Base-by-base conservation (phyloP, 2,888 invertebrate genomes). In the Clostera curtula region DNA sequence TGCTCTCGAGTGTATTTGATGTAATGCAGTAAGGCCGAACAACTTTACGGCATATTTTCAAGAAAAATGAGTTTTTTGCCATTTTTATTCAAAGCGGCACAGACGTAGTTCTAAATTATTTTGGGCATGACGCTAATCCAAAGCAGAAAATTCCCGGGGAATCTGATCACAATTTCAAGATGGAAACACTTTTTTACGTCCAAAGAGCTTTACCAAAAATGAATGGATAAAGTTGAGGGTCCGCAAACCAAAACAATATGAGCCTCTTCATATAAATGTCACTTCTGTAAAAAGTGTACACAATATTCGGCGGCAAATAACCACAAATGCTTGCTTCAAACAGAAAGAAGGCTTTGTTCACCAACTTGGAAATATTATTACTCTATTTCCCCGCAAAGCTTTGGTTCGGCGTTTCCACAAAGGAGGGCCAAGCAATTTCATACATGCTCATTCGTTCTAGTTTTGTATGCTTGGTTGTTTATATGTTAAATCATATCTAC, bases 291-390 rank as follows among this genome's bases (percentile, higher is more conserved):
- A 50, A 49, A 51, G 43, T 39, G 44, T 40, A 43, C 44, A 46
- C 44, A 36, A 58, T 56, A 64, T 57, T 63, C 54, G 43, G 49
- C 49, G 50, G 56, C 50, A 58, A 61, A 64, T 63, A 62, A 57
- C 49, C 54, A 42, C 54, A 47, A 56, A 56, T 47, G 50, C 51
- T 52, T 49, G 54, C 60, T 61, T 64, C 62, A 69, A 67, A 61
- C 52, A 52, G 49, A 63, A 53, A 43, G 39, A 47, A 44, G 36
- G 40, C 47, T 71, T 70, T 73, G 72, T 66, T 68, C 74, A 74
- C 49, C 46, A 66, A 64, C 55, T 71, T 62, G 71, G 71, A 75
- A 76, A 75, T 76, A 66, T 68, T 74, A 75, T 74, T 71, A 68
- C 66, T 56, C 61, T 64, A 68, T 70, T 69, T 57, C 45, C 54